Evolutionary conservation across 2,797 vertebrate species (phyloP).

Genomic region (Paguma larvata): DNA sequence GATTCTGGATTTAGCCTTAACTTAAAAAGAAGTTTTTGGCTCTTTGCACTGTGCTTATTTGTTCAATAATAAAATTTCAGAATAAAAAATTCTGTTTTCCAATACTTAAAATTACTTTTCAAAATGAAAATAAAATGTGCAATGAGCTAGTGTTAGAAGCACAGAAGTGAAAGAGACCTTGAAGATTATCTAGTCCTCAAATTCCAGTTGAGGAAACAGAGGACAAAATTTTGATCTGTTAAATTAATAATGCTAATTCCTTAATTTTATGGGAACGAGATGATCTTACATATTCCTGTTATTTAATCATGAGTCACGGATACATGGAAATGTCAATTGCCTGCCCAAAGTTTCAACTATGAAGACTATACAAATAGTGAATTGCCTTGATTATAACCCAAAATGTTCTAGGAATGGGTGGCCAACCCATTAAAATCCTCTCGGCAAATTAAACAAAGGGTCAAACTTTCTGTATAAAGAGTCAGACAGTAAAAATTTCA

Average conservation of each 20-base stretch:
- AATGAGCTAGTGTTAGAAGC: slow-evolving; percentile 47
- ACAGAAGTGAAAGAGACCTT: slow-evolving; percentile 18
- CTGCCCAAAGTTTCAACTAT: slow-evolving; percentile 4
- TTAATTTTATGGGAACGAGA: slow-evolving; percentile 31
- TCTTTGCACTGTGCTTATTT: slow-evolving; percentile 2
- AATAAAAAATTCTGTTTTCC: slow-evolving; percentile 36
- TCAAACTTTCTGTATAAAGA: background rate
- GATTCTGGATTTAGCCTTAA: slow-evolving; percentile 44
- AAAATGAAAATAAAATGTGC: slow-evolving; percentile 49
- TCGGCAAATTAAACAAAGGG: slow-evolving; percentile 27
- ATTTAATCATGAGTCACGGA: slow-evolving; percentile 41
- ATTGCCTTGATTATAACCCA: background rate
- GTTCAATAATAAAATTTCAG: slow-evolving; percentile 61
- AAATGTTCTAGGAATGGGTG: slow-evolving; percentile 52
- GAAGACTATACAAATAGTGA: slow-evolving; percentile 9
- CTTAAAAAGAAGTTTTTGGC: slow-evolving; percentile 18
- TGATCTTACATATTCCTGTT: slow-evolving; percentile 43
- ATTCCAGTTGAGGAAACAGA: slow-evolving; percentile 54
- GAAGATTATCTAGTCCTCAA: background rate
- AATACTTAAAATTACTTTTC: slow-evolving; percentile 53
- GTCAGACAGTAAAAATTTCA: slow-evolving; percentile 8
- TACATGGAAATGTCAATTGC: slow-evolving; percentile 54
- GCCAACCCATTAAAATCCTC: slow-evolving; percentile 38
- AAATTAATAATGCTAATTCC: slow-evolving; percentile 36
- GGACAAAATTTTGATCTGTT: slow-evolving; percentile 1